Evolutionary conservation across 1,140 invertebrate species (phyloP).

Genomic region (Aphidius ervi): DNA sequence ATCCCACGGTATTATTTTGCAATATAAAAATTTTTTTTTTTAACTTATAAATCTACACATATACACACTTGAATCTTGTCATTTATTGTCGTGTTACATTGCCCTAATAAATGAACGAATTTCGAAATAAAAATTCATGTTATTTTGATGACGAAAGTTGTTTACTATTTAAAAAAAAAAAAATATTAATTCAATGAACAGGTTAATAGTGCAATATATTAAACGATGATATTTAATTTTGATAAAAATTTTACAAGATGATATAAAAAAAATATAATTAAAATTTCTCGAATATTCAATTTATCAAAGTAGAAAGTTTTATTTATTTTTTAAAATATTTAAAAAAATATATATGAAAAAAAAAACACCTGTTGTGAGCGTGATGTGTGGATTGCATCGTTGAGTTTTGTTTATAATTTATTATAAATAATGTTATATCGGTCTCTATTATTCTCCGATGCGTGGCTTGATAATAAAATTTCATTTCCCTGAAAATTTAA

Average conservation of each 20-base stretch:
- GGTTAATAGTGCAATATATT: not conserved
- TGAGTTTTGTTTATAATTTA: too few relatives aligned
- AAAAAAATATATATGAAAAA: too few relatives aligned
- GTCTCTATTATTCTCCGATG: too few relatives aligned
- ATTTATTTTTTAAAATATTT: too few relatives aligned
- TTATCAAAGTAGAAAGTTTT: too few relatives aligned
- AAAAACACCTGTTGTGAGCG: too few relatives aligned
- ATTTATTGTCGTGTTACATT: not conserved
- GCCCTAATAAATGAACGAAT: constrained; percentile 1
- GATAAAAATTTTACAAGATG: not conserved
- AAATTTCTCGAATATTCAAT: not conserved
- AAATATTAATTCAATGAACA: not conserved
- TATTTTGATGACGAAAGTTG: constrained; percentile 15
- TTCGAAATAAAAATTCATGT: not conserved
- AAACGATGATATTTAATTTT: not conserved
- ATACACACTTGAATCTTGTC: constrained; percentile 6
- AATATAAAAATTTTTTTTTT: not conserved
- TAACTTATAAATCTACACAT: not conserved
- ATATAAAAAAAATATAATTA: not conserved
- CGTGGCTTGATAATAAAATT: too few relatives aligned
- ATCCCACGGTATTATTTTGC: constrained; percentile 11
- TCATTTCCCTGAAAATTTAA: too few relatives aligned
- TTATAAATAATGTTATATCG: too few relatives aligned
- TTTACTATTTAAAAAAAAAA: too few relatives aligned
- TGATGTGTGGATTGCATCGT: too few relatives aligned